phyloP scores from a whole-genome alignment of 2,888 invertebrate genomes.

The Sericinus montela region DNA sequence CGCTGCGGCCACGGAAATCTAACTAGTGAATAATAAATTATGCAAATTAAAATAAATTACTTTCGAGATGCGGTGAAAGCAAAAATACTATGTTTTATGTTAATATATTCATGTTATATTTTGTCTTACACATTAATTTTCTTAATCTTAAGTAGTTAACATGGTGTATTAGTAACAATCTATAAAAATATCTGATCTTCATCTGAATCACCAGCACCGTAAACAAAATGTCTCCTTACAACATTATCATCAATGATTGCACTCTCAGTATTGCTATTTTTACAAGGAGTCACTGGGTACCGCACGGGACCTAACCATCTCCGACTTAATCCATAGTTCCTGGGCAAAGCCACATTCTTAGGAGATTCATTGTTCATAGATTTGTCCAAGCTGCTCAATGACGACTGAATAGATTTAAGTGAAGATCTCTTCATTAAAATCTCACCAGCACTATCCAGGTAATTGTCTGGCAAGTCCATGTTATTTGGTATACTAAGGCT shows the following conservation, averaged over 20 bases:
- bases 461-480: conserved; percentile 56
- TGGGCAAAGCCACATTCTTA: conserved; percentile 74
- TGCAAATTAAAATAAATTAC: too few relatives aligned
- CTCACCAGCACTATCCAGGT: conserved; percentile 42
- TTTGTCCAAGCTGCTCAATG: conserved; percentile 57
- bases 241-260: conserved; percentile 57
- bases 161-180: conserved; percentile 19
- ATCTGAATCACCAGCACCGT: conserved; percentile 76
- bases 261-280: conserved; percentile 56
- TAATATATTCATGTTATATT: conserved; percentile 2
- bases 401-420: conserved; percentile 62
- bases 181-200: conserved; percentile 84
- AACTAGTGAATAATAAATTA: too few relatives aligned
- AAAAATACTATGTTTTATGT: neutral
- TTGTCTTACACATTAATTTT: conserved; percentile 5
- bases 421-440: conserved; percentile 55
- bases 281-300: conserved; percentile 83
- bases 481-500: conserved; percentile 68
- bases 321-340: conserved; percentile 79
- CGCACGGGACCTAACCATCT: conserved; percentile 81
- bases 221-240: conserved; percentile 64
- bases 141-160: conserved; percentile 6
- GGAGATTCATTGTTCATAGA: conserved; percentile 51
- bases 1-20: too few relatives aligned
- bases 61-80: neutral